Evolutionary conservation across 2,888 invertebrate species (phyloP).

Genomic region (Mimachlamys varia): DNA sequence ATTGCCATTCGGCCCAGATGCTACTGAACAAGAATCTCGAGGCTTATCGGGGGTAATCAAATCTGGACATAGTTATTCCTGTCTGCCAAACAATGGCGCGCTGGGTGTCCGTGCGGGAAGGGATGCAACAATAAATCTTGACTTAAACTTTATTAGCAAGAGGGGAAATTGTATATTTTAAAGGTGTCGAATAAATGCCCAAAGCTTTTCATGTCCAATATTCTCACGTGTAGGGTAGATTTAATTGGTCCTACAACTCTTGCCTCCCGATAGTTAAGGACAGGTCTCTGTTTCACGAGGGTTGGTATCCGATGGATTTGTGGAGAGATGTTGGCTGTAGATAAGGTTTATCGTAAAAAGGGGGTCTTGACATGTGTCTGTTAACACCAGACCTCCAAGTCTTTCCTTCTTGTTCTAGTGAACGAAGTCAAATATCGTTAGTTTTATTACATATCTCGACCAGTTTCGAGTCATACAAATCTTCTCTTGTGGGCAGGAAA

Average conservation of each 20-base stretch:
- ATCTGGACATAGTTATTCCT: neutral
- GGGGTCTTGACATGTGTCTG: neutral
- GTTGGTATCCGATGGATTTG: constrained; percentile 2
- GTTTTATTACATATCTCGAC: constrained; percentile 29
- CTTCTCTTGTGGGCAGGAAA: neutral
- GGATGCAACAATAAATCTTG: neutral
- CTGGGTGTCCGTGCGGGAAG: neutral
- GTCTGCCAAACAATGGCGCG: neutral
- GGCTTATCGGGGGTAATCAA: neutral
- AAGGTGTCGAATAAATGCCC: constrained; percentile 15
- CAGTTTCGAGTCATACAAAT: neutral
- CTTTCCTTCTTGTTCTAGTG: neutral
- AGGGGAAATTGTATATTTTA: constrained; percentile 1
- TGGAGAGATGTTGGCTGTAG: neutral
- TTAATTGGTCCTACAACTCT: neutral
- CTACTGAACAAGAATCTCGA: neutral
- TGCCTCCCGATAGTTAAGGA: neutral
- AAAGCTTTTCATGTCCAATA: neutral
- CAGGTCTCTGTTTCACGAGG: neutral
- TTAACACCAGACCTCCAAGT: constrained; percentile 11
- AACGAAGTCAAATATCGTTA: constrained; percentile 20
- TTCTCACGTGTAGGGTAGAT: neutral
- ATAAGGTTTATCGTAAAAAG: constrained; percentile 7
- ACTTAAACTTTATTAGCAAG: constrained; percentile 5
- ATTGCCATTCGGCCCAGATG: constrained; percentile 28